Evolutionary conservation across 2,113 vertebrate species (phyloP).

Genomic region (Megaceryle torquata): DNA sequence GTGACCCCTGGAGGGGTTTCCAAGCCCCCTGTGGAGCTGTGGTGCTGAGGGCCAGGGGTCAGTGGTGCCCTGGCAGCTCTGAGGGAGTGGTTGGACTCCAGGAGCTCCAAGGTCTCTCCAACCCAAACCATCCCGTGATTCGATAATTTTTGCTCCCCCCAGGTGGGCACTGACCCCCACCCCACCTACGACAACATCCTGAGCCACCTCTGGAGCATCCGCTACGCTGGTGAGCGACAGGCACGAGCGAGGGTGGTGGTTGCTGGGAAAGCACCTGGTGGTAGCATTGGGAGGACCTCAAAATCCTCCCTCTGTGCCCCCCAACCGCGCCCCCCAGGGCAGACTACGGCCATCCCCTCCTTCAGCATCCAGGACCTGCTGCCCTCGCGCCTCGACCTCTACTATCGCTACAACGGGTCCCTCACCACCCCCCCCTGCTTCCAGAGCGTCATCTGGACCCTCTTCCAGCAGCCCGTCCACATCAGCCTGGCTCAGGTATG

Average conservation of each 20-base stretch:
- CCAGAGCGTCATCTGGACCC: slow-evolving; percentile 87
- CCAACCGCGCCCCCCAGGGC: slow-evolving; percentile 63
- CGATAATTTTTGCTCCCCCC: neutral
- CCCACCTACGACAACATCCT: slow-evolving; percentile 82
- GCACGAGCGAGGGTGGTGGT: neutral
- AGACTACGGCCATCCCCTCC: slow-evolving; percentile 76
- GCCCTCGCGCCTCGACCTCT: slow-evolving; percentile 76
- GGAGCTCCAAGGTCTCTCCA: neutral
- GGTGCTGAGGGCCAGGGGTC: too few species aligned
- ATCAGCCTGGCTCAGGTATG: slow-evolving; percentile 84
- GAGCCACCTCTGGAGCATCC: slow-evolving; percentile 78
- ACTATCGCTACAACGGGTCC: slow-evolving; percentile 90
- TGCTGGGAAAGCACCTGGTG: accelerated
- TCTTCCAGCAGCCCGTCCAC: slow-evolving; percentile 79
- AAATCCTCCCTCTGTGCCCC: neutral
- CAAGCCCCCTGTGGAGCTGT: too few species aligned
- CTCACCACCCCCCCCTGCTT: slow-evolving; percentile 90
- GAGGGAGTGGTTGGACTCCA: too few species aligned
- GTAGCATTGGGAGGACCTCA: neutral
- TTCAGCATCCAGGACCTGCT: slow-evolving; percentile 83
- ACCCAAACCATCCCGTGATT: too few species aligned
- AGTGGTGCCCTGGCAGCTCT: too few species aligned
- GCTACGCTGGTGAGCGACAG: slow-evolving; percentile 76
- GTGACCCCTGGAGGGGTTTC: too few species aligned
- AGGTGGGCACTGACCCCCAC: slow-evolving; percentile 81